Percentiles rank a stretch among this genome's conserved stretches.
phyloP scores from a whole-genome alignment of 2,888 invertebrate species.

The Apamea crenata region DNA sequence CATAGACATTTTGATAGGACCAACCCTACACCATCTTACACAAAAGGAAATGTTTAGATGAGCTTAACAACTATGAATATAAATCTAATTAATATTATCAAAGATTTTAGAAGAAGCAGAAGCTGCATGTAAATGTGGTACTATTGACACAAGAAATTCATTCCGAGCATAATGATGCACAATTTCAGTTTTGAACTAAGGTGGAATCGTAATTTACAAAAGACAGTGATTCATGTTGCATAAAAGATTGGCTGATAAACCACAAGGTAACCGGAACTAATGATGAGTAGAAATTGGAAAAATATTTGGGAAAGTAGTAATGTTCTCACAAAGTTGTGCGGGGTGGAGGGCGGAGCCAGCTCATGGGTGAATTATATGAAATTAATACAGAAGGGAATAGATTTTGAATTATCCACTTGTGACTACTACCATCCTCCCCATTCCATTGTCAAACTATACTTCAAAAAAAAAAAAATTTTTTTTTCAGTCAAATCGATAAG shows the following conservation, averaged over 20 bases:
- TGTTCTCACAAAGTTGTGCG: not conserved
- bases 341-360: not conserved
- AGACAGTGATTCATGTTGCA: not conserved
- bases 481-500: not conserved
- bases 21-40: not conserved
- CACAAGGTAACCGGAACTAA: not conserved
- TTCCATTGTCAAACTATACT: no score
- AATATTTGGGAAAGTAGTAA: not conserved
- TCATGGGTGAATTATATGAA: not conserved
- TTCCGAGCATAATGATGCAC: not conserved
- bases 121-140: not conserved
- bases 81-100: not conserved
- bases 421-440: not conserved
- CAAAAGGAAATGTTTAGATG: not conserved
- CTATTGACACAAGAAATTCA: not conserved
- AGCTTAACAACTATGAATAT: not conserved
- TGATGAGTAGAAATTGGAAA: not conserved
- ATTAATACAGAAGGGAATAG: not conserved
- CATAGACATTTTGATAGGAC: not conserved
- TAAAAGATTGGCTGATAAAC: not conserved
- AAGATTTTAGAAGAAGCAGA: not conserved
- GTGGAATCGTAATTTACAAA: not conserved
- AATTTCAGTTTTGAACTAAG: not conserved
- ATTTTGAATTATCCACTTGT: conserved; percentile 6
- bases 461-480: not conserved